phyloP scores from a whole-genome alignment of 1,140 invertebrate genomes.

The Meloidogyne chitwoodi region DNA sequence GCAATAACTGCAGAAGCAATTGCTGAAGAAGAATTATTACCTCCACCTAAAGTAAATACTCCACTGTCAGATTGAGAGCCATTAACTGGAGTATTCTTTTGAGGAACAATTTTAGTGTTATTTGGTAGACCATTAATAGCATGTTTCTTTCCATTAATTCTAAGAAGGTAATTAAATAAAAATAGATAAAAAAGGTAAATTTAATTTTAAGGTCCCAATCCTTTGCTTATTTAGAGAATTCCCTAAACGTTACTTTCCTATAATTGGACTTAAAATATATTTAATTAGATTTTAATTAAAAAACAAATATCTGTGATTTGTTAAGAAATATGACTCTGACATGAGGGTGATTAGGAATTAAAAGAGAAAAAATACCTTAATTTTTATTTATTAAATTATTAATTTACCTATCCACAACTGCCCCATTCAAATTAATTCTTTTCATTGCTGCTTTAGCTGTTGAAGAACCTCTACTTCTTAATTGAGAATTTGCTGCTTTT shows the following conservation, averaged over 20 bases:
- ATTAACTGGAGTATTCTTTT: constrained; percentile 33
- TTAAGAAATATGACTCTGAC: no score
- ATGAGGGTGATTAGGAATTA: no score
- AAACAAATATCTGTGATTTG: no score
- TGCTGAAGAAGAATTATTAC: constrained; percentile 18
- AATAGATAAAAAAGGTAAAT: no score
- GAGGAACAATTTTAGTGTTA: not conserved
- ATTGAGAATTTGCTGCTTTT: constrained; percentile 9
- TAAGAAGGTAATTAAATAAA: not conserved
- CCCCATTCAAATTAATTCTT: constrained; percentile 16
- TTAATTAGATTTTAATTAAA: no score
- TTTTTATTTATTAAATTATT: no score
- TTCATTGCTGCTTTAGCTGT: not conserved
- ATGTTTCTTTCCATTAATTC: not conserved
- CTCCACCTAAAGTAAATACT: constrained; percentile 31
- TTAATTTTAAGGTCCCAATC: no score
- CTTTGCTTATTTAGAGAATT: no score
- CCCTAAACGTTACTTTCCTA: no score
- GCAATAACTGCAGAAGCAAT: constrained; percentile 19
- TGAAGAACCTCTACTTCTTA: not conserved
- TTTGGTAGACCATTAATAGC: not conserved
- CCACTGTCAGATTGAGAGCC: constrained; percentile 41
- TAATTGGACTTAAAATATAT: no score
- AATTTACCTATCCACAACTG: constrained; percentile 10
- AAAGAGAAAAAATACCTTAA: no score